Conservation (phyloP, 2,888 invertebrate genomes). For the Helobdella robusta region DNA sequence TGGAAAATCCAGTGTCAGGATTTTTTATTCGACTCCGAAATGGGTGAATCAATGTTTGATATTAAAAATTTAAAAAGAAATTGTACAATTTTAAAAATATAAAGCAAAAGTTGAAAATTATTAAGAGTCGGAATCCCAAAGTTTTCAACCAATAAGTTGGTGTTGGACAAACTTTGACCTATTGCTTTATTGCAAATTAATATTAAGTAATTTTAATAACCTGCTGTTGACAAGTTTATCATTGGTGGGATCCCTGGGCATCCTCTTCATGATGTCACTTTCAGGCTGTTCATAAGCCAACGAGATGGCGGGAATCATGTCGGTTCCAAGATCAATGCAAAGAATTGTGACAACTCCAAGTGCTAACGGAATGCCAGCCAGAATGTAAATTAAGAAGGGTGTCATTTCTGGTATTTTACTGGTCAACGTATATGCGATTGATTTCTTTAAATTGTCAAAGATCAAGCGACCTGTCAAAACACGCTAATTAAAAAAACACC, state of each 20-base stretch:
- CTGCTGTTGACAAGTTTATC: slow-evolving; percentile 76
- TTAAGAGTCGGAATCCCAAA: too few relatives aligned
- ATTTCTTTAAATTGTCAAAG: slow-evolving; percentile 93
- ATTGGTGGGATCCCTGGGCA: slow-evolving; percentile 67
- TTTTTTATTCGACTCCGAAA: too few relatives aligned
- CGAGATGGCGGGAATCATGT: slow-evolving; percentile 88
- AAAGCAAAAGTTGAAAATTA: too few relatives aligned
- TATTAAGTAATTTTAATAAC: too few relatives aligned
- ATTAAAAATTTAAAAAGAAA: too few relatives aligned
- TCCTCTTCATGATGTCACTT: slow-evolving; percentile 84
- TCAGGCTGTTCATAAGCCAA: slow-evolving; percentile 53
- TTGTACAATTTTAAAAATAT: too few relatives aligned
- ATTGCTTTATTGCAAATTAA: too few relatives aligned
- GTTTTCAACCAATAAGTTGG: too few relatives aligned
- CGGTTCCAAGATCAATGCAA: slow-evolving; percentile 95
- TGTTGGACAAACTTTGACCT: too few relatives aligned
- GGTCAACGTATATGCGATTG: slow-evolving; percentile 87
- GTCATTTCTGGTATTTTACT: slow-evolving; percentile 95
- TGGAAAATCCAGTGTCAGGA: too few relatives aligned
- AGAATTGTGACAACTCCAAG: slow-evolving; percentile 91
- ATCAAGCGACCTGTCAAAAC: slow-evolving; percentile 57
- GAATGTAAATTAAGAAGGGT: slow-evolving; percentile 88
- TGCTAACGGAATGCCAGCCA: slow-evolving; percentile 82
- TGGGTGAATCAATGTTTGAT: too few relatives aligned
- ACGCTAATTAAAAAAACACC: not conserved